phyloP scores from a whole-genome alignment of 2,888 invertebrate genomes.

The Eustalomyia histrio region DNA sequence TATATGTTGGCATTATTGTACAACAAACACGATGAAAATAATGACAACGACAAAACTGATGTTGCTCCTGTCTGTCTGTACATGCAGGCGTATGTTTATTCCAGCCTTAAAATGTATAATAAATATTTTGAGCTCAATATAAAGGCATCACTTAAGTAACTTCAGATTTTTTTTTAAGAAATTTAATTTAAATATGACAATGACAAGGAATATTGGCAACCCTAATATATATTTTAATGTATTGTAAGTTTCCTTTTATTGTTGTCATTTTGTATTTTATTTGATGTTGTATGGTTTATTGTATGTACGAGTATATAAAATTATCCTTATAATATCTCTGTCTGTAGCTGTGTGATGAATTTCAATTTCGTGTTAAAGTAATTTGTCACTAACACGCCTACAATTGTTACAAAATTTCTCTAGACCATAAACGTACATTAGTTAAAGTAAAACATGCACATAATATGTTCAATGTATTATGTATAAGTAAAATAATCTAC shows the following conservation, averaged over 20 bases:
- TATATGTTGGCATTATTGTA: slow-evolving; percentile 57
- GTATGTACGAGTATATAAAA: not conserved
- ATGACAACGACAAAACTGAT: not conserved
- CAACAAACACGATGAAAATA: slow-evolving; percentile 51
- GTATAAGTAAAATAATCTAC: too few relatives aligned
- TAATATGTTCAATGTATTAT: too few relatives aligned
- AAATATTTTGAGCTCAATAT: too few relatives aligned
- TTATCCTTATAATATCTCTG: slow-evolving; percentile 5
- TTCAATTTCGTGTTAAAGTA: slow-evolving; percentile 73
- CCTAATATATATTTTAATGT: not conserved
- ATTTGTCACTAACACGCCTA: slow-evolving; percentile 72
- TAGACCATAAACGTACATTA: too few relatives aligned
- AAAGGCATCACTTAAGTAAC: too few relatives aligned
- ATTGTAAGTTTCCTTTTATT: slow-evolving; percentile 1
- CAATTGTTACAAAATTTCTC: slow-evolving; percentile 38
- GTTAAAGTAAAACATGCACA: too few relatives aligned
- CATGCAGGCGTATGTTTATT: not conserved
- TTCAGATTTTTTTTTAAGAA: too few relatives aligned
- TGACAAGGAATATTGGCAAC: too few relatives aligned
- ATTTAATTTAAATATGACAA: too few relatives aligned
- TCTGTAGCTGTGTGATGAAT: slow-evolving; percentile 55
- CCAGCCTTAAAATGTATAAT: too few relatives aligned
- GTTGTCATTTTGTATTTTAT: slow-evolving; percentile 31
- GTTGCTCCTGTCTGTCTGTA: not conserved
- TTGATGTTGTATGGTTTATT: not conserved